Evolutionary conservation across 2,888 invertebrate genomes (phyloP), one percentile per base, ranked within the genome.

Genomic region (Netelia inedita): DNA sequence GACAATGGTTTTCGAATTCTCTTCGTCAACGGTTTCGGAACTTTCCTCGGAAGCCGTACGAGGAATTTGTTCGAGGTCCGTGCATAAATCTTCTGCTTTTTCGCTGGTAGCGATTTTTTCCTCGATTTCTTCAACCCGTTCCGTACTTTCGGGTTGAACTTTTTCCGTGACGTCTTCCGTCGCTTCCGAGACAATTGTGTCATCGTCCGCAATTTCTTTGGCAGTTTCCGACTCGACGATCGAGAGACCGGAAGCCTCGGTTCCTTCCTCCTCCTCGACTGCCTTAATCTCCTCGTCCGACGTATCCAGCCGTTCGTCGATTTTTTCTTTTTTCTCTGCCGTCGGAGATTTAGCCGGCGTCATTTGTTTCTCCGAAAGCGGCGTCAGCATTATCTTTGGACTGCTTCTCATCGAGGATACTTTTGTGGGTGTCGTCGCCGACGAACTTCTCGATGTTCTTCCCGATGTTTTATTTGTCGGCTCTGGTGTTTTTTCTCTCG

Each of bases 391-490:
- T 55, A 73, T 74, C 65, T 87, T 88, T 43, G 81, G 69, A 86
- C 85, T 86, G 10, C 86, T 82, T 19, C 88, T 80, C 1, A 87
- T 86, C 23, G 90, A 86, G 6, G 82, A 73, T 23, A 23, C 61
- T 55, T 88, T 85, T 1, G 87, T 88, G 50, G 90, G 88, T 11
- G 89, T 89, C 61, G 87, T 89, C 0, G 88, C 90, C 2, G 89
- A 79, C 2, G 87, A 79, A 50, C 87, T 89, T 59, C 87, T 84
- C 0, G 88, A 85, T 1, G 87, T 79, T 85, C 90, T 87, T n/a
- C 91, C 89, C 2, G 92, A 89, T 3, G 92, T 91, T 85, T 90
- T 91, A 0, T 90, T 90, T 8, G 82, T 19, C 2, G 89, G 86
- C 50, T 93, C 93, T 6, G 87, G 87, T 1, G 90, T 86, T 78